Evolutionary conservation across 1,140 invertebrate genomes (phyloP), one percentile per base, ranked within the genome.

Genomic region (Phocides pigmalion): DNA sequence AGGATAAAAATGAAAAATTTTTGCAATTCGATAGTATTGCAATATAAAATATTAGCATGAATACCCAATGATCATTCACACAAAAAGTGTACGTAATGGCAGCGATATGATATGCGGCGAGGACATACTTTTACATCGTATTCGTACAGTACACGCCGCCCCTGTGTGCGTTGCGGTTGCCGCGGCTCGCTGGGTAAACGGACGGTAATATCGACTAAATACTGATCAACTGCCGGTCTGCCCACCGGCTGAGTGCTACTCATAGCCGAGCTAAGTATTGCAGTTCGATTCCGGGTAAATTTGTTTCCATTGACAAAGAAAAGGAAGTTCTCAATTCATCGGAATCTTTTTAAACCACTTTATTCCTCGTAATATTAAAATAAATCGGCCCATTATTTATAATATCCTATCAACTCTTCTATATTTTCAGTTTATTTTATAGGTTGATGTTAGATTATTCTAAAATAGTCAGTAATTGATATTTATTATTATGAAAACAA

Each of bases 181-280:
- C 77, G 77, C 79, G 81, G 81, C 70, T 77, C 74, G 68, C 71
- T 76, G 74, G 66, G 76, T 88, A 88, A 88, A 88, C 81, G 85
- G 76, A 81, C 77, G 72, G 70, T 87, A 85, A 88, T 84, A 74
- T 85, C 78, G 76, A 80, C 85, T 88, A 86, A 88, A 85, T 68
- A 86, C 82, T 77, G 75, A 76, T 80, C 80, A 80, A 77, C 74
- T 77, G 75, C 68, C 72, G 66, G 42, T 68, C 51, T 44, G 50
- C 44, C 22, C 20, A 12, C 47, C 28, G 4, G 56, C 54, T 67
- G 39, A 35, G 66, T 61, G 67, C 12, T 4, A 22, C 19, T 11
- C 1, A 20, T 32, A 35, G 58, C 62, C 28, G 46, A 22, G 35
- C 53, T 19, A 25, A 35, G 19, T 16, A 35, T 54, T 17, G 35